Evolutionary conservation across 2,888 invertebrate genomes (phyloP).

Genomic region (Esperia sulphurella): DNA sequence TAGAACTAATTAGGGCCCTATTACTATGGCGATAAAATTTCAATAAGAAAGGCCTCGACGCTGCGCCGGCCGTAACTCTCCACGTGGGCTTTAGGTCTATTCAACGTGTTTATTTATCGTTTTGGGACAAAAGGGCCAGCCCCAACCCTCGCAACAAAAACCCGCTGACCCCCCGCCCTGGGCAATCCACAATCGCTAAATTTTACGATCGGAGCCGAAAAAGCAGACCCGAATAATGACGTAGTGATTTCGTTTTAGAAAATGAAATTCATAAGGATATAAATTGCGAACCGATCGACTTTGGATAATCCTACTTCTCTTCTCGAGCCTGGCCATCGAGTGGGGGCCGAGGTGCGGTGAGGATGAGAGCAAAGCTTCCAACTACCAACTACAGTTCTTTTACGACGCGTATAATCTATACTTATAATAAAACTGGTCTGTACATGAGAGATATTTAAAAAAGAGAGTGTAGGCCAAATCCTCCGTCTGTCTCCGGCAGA

Average conservation of each 20-base stretch:
- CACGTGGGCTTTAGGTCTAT: conserved; percentile 6
- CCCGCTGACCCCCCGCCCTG: conserved; percentile 2
- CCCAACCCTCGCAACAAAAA: conserved; percentile 5
- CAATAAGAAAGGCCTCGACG: conserved; percentile 6
- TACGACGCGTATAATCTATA: no score
- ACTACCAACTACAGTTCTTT: no score
- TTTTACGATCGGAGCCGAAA: conserved; percentile 1
- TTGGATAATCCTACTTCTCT: no score
- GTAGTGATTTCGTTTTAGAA: background rate
- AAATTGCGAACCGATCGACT: no score
- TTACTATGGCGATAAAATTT: conserved; percentile 8
- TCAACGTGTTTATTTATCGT: conserved; percentile 14
- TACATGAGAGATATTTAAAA: no score
- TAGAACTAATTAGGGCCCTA: conserved; percentile 5
- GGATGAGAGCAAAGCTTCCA: no score
- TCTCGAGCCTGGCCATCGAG: no score
- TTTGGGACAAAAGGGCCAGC: conserved; percentile 9
- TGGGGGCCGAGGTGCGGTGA: no score
- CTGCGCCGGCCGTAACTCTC: conserved; percentile 7
- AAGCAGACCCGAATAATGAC: background rate
- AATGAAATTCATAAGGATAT: no score
- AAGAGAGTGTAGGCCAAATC: no score
- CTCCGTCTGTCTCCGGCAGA: no score
- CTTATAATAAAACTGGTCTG: no score
- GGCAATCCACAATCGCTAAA: conserved; percentile 7